Base-by-base conservation (phyloP, 2,113 vertebrate genomes). In the Macquaria australasica region DNA sequence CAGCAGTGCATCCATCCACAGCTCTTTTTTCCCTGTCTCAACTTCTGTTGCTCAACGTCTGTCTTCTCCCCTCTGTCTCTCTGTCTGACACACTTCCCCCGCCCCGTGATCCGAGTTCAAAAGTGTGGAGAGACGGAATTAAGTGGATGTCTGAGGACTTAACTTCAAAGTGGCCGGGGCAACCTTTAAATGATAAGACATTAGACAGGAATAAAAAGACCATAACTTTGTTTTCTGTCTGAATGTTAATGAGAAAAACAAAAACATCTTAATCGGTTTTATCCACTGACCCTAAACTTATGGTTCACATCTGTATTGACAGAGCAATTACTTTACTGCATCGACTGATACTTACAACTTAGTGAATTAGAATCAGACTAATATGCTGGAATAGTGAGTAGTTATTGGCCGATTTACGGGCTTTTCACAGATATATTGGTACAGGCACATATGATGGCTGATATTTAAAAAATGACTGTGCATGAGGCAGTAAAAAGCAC, bases 1-100 rank as follows among this genome's bases (percentile, higher is more conserved):
- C 94, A 94, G 93, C 89, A 93, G 84, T 89, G 87, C 90, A 95
- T 95, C 91, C 92, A 94, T 96, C 95, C 96, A 88, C 93, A 89
- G 87, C 74, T 82, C 48, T 82, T 73, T 82, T 69, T 67, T 82
- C 50, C 63, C 21, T 10, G 14, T 66, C 81, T 86, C 72, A 37
- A 87, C 87, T 87, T 86, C 82, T 91, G 86, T 84, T 86, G 78
- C 73, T 83, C 74, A 82, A 77, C 41, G 28, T 83, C 77, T 67
- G 37, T 73, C 69, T 96, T 85, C 94, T 93, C 89, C 77, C 79
- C 48, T 82, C 79, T 21, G 63, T 85, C 68, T 94, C 82, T 94
- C 81, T 80, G 14, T 92, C 91, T 87, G 72, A 82, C 71, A 73
- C 68, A 55, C 68, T 56, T 41, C 67, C 53, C 77, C 62, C 64